Base-by-base conservation (phyloP, 2,113 vertebrate genomes). In the Muscicapa adusta region DNA sequence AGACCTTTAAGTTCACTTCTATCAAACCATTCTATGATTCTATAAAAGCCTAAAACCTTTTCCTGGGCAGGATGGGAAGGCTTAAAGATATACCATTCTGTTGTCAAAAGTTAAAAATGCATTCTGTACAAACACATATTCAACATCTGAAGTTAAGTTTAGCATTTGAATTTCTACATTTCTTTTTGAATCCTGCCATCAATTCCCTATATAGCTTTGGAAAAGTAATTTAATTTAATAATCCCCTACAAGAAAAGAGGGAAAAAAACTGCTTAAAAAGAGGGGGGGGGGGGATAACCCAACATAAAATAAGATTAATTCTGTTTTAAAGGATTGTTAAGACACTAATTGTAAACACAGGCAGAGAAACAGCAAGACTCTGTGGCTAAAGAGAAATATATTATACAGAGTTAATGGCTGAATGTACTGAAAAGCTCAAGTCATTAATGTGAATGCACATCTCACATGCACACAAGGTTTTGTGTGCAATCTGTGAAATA, bases 241-340 rank as follows among this genome's bases (percentile, higher is more conserved):
- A 81, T 58, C 8, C 4, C 3, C 18, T 71, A 18, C 14, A 65
- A 56, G 42, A 71, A 56, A 60, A 56, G 5, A 61, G 15, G 8
- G 7, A 7, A 24, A 38, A 79, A 66, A 33, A 25, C 1, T 12
- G 43, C 10, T 58, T 67, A 24, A 28, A 22, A 70, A 75, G 2
- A 14, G 2, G 5, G 3, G 10, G 2, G 2, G 2, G 5, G 3
- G 10, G 2, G 2, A 3, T 33, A 23, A 47, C 17, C 10, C 29
- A 51, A 20, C 20, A 56, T 33, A 43, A 68, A 65, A 61, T 51
- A 50, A 51, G 23, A 57, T 70, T 60, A 74, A 54, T 82, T 51
- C 18, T 78, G 9, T 68, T 88, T 91, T 82, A 58, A 74, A 48
- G 38, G 82, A 51, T n/a, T 14, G 8, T 66, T 81, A 62, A 77